A percentile compares a stretch with the other conserved stretches of the same genome.
Conservation (phyloP, 2,113 vertebrate species). For the Pipra filicauda region DNA sequence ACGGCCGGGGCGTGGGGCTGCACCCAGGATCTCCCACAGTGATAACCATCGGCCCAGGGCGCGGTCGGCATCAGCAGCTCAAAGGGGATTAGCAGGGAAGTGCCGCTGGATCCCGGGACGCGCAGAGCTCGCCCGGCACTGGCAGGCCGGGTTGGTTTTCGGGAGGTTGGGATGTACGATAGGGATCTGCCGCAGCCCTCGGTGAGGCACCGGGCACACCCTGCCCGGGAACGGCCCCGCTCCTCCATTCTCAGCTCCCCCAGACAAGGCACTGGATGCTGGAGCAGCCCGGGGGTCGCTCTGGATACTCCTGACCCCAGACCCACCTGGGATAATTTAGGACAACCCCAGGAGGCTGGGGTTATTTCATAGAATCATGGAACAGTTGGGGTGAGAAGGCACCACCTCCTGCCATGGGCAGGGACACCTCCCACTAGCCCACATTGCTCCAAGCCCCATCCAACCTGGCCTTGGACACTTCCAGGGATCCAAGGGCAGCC, state of each 20-base stretch:
- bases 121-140: background rate
- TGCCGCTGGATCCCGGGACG: background rate
- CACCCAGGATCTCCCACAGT: background rate
- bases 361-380: background rate
- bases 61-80: background rate
- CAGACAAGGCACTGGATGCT: fast-evolving
- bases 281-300: background rate
- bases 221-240: background rate
- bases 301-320: background rate
- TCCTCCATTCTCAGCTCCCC: background rate
- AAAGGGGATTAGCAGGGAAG: background rate
- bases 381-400: fast-evolving
- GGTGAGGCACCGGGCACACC: background rate
- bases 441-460: background rate
- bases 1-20: background rate
- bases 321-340: fast-evolving
- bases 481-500: background rate
- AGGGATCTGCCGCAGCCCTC: constrained; percentile 1
- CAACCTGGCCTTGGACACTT: fast-evolving
- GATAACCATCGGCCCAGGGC: background rate
- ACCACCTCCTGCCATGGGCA: background rate
- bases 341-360: fast-evolving
- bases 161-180: background rate
- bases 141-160: background rate
- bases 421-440: fast-evolving